A percentile compares a stretch with the other conserved stretches of the same genome.
phyloP scores from a whole-genome alignment of 1,140 invertebrate species.

The Anoplophora glabripennis region DNA sequence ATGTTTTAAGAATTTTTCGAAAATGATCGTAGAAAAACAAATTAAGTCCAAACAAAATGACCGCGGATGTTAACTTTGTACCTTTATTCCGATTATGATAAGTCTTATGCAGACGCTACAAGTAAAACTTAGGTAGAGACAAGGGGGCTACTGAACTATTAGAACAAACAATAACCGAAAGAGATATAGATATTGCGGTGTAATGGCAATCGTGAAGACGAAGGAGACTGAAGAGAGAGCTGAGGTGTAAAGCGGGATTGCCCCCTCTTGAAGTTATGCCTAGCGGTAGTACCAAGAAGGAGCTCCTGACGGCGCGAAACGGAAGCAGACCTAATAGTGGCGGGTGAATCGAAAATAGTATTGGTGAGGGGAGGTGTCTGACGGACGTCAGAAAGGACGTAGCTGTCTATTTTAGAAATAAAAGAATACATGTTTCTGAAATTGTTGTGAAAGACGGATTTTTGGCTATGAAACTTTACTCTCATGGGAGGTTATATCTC shows the following conservation, averaged over 20 bases:
- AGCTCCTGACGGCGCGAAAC: neutral
- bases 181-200: too few relatives aligned
- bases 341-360: slow-evolving; percentile 6
- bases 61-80: too few relatives aligned
- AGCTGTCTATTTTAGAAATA: neutral
- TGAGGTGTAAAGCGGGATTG: neutral
- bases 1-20: too few relatives aligned
- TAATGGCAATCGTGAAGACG: slow-evolving; percentile 3
- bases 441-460: neutral
- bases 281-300: neutral
- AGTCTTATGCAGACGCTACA: too few relatives aligned
- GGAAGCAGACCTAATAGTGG: slow-evolving; percentile 3
- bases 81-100: too few relatives aligned
- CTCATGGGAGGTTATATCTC: slow-evolving; percentile 5
- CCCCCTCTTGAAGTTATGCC: neutral
- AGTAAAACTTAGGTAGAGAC: too few relatives aligned
- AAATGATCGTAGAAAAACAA: too few relatives aligned
- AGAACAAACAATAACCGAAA: too few relatives aligned
- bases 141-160: too few relatives aligned
- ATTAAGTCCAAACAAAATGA: too few relatives aligned
- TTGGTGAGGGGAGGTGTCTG: neutral
- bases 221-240: neutral
- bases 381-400: neutral
- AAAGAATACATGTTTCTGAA: neutral
- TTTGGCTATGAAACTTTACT: neutral